These are phyloP conservation scores for Danio tinwini DNA, from an alignment of 2,797 vertebrate species.

Conservation along the genomic window DNA sequence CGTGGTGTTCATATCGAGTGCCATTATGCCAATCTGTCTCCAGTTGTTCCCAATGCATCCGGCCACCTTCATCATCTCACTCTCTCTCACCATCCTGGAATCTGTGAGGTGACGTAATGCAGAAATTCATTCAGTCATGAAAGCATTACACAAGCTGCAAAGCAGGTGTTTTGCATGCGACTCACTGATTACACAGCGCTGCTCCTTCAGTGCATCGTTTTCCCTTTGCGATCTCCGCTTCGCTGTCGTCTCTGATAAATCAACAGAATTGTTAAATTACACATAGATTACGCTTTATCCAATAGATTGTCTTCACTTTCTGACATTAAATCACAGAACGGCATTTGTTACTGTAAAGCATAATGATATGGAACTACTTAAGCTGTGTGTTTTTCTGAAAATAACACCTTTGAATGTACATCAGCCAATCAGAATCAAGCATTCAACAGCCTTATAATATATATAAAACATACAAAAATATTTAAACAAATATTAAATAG, in stretches of 20 bases:
- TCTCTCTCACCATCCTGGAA: constrained; percentile 71
- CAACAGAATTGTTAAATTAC: neutral
- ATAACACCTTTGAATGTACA: no score
- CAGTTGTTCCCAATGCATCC: constrained; percentile 68
- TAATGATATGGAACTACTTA: no score
- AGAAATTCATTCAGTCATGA: neutral
- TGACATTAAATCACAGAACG: no score
- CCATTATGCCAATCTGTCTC: constrained; percentile 74
- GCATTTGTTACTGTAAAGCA: no score
- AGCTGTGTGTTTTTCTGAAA: no score
- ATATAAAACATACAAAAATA: no score
- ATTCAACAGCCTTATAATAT: no score
- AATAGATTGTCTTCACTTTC: no score
- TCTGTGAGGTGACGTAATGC: neutral
- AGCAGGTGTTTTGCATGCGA: constrained; percentile 1
- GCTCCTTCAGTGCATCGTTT: constrained; percentile 9
- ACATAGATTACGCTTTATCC: neutral
- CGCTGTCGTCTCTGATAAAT: constrained; percentile 22
- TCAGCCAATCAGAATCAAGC: no score
- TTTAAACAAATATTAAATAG: no score
- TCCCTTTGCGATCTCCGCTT: constrained; percentile 7
- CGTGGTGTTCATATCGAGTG: constrained; percentile 66
- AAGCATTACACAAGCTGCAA: neutral
- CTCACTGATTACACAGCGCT: constrained; percentile 26
- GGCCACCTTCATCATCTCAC: constrained; percentile 77